phyloP scores from a whole-genome alignment of 2,113 vertebrate species.

The Oryzias melastigma region DNA sequence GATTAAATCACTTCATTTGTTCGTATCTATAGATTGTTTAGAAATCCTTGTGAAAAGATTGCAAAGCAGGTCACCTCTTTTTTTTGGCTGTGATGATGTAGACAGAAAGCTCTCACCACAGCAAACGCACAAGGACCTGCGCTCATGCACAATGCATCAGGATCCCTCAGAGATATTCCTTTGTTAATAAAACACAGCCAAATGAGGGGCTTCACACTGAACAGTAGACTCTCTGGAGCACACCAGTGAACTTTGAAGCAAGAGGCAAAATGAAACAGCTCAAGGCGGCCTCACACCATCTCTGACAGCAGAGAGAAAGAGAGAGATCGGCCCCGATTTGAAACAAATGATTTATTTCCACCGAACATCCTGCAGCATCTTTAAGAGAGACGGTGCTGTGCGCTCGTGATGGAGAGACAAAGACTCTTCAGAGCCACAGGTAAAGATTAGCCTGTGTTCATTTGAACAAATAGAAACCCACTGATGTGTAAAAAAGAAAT shows the following conservation, averaged over 20 bases:
- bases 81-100: too few species aligned
- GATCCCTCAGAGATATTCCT: constrained; percentile 9
- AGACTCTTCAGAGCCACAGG: constrained; percentile 12
- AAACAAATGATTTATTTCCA: constrained; percentile 38
- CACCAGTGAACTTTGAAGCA: constrained; percentile 23
- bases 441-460: constrained; percentile 32
- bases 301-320: constrained; percentile 10
- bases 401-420: constrained; percentile 31
- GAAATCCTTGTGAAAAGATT: too few species aligned
- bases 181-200: constrained; percentile 38
- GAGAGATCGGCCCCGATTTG: constrained; percentile 9
- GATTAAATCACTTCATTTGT: too few species aligned
- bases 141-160: constrained; percentile 21
- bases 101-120: neutral
- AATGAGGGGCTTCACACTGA: constrained; percentile 19
- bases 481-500: constrained; percentile 1
- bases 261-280: constrained; percentile 5
- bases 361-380: constrained; percentile 39
- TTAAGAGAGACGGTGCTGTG: constrained; percentile 14
- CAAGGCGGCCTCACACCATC: neutral
- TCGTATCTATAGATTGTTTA: too few species aligned
- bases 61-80: too few species aligned
- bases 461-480: constrained; percentile 22
- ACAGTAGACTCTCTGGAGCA: constrained; percentile 9
- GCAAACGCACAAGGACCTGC: constrained; percentile 8